Evolutionary conservation across 2,113 vertebrate species (phyloP).

Genomic region (Ceuthmochares aereus): DNA sequence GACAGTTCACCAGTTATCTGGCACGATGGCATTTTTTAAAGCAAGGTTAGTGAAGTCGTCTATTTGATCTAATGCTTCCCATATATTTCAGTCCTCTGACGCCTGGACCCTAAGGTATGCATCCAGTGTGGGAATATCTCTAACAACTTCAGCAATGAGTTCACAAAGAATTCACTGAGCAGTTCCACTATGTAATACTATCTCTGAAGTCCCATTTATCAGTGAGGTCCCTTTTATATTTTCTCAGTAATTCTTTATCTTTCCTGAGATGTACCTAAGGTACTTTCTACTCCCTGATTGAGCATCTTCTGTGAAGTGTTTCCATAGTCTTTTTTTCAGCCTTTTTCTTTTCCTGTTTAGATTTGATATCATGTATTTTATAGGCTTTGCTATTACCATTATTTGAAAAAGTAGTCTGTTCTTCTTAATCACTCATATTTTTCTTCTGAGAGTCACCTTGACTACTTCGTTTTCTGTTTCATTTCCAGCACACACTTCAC

Average conservation of each 20-base stretch:
- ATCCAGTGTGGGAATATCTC: not conserved
- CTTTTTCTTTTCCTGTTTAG: not conserved
- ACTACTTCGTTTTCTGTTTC: not conserved
- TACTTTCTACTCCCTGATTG: not conserved
- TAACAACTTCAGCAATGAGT: not conserved
- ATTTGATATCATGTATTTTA: not conserved
- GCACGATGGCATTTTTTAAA: fast-evolving
- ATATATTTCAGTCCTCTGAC: not conserved
- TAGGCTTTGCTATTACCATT: not conserved
- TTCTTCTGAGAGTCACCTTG: not conserved
- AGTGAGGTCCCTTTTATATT: not conserved
- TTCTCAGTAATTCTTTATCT: not conserved
- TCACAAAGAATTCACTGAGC: not conserved
- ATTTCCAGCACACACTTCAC: not conserved
- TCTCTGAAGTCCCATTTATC: not conserved
- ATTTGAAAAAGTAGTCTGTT: not conserved
- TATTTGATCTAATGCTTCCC: not conserved
- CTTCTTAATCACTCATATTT: not conserved
- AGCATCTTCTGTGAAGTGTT: not conserved
- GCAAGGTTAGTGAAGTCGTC: not conserved
- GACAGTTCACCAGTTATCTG: not conserved
- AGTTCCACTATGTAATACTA: not conserved
- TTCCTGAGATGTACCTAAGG: not conserved
- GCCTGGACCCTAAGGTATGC: not conserved
- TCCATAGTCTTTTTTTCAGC: not conserved